A percentile compares a stretch with the other conserved stretches of the same genome.
Evolutionary conservation across 2,797 vertebrate genomes (phyloP).

Genomic region (Microctenopoma steveboyesi): DNA sequence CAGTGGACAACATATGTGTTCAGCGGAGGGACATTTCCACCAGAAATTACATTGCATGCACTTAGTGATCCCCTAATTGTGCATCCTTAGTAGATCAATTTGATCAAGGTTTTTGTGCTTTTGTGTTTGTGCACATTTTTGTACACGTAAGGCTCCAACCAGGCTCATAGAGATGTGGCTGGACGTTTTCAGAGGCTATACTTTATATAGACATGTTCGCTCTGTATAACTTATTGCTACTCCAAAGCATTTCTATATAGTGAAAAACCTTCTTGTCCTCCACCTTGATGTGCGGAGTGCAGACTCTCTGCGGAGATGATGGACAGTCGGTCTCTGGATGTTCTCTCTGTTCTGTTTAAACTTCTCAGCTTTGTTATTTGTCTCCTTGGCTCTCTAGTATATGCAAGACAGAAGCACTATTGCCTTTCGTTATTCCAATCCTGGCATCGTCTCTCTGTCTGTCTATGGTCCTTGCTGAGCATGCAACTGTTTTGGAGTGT

Average conservation of each 20-base stretch:
- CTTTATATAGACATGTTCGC: conserved; percentile 17
- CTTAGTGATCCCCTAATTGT: no score
- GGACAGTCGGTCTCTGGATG: conserved; percentile 58
- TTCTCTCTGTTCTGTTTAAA: conserved; percentile 50
- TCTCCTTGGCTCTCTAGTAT: conserved; percentile 37
- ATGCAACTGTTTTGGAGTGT: not conserved
- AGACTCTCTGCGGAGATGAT: conserved; percentile 53
- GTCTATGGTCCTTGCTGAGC: conserved; percentile 29
- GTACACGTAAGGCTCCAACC: not conserved
- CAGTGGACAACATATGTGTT: no score
- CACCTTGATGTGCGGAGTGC: conserved; percentile 57
- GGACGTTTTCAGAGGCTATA: conserved; percentile 22
- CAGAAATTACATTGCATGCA: no score
- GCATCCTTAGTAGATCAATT: no score
- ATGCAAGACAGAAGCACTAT: conserved; percentile 42
- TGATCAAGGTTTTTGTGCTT: no score
- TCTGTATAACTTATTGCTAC: conserved; percentile 48
- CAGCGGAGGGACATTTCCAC: no score
- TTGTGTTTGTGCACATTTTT: no score
- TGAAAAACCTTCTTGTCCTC: conserved; percentile 48
- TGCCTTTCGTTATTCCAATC: conserved; percentile 34
- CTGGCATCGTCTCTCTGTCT: conserved; percentile 5
- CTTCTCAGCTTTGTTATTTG: conserved; percentile 35
- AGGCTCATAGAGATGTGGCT: not conserved
- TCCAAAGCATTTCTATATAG: conserved; percentile 47